Evolutionary conservation across 2,797 vertebrate species (phyloP).

Genomic region (Myripristis jacobus): DNA sequence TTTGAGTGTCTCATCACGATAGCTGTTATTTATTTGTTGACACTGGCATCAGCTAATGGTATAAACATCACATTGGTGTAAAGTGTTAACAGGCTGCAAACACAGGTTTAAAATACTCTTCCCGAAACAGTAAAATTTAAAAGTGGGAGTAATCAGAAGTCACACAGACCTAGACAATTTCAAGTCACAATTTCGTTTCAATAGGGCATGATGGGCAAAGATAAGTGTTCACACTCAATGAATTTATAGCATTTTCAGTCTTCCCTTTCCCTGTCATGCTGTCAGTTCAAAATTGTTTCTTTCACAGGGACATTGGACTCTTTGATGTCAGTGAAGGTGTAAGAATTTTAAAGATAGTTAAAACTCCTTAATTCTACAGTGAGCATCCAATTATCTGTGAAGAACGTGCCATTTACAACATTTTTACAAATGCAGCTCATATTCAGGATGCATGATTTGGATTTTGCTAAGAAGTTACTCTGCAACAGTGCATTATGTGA

Average conservation of each 20-base stretch:
- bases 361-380: background rate
- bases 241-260: background rate
- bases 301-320: background rate
- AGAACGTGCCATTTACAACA: background rate
- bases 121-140: background rate
- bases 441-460: background rate
- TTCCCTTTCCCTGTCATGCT: conserved; percentile 3
- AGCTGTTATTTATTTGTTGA: conserved; percentile 4
- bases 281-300: background rate
- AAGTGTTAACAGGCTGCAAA: background rate
- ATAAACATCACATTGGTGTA: conserved; percentile 5
- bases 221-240: background rate
- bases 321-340: conserved; percentile 3
- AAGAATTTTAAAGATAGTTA: background rate
- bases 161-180: background rate
- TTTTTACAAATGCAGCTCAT: conserved; percentile 1
- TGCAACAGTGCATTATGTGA: too few species aligned
- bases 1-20: conserved; percentile 6
- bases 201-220: background rate
- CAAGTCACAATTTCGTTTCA: background rate
- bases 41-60: background rate
- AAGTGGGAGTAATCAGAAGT: background rate
- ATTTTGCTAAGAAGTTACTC: background rate
- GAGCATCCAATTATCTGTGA: background rate
- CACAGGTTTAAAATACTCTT: background rate